phyloP scores from a whole-genome alignment of 2,888 invertebrate species.

The Drosophila longiperda region DNA sequence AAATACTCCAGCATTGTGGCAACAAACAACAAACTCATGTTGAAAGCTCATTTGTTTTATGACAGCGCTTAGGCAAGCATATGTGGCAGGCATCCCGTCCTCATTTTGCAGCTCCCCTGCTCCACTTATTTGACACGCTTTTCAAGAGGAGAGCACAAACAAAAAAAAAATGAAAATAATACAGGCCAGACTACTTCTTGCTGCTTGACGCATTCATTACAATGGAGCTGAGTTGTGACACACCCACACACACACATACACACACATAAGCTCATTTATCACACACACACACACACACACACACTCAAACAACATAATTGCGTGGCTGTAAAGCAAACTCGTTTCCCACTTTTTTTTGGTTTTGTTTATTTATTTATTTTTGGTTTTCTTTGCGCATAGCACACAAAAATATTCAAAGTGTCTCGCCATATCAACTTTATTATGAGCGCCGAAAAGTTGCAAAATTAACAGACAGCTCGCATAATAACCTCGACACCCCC shows the following conservation, averaged over 20 bases:
- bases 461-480: constrained; percentile 71
- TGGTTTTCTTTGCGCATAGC: constrained; percentile 11
- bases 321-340: constrained; percentile 42
- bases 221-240: constrained; percentile 38
- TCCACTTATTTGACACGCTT: constrained; percentile 79
- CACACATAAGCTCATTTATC: constrained; percentile 11
- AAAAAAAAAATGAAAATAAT: constrained; percentile 19
- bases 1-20: too few species aligned
- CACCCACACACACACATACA: constrained; percentile 12
- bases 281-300: neutral
- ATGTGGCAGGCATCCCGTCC: constrained; percentile 37
- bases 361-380: constrained; percentile 7
- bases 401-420: constrained; percentile 63
- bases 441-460: constrained; percentile 76
- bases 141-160: constrained; percentile 44
- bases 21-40: constrained; percentile 77
- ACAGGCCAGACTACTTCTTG: constrained; percentile 50
- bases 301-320: constrained; percentile 54
- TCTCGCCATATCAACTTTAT: constrained; percentile 74
- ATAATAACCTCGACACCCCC: constrained; percentile 9
- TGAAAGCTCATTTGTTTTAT: constrained; percentile 77
- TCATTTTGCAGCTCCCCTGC: constrained; percentile 35
- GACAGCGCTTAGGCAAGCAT: constrained; percentile 66
- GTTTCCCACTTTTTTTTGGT: constrained; percentile 64
- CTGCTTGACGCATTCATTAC: constrained; percentile 67